Evolutionary conservation across 2,888 invertebrate genomes (phyloP).

Genomic region (Cosmia pyralina): DNA sequence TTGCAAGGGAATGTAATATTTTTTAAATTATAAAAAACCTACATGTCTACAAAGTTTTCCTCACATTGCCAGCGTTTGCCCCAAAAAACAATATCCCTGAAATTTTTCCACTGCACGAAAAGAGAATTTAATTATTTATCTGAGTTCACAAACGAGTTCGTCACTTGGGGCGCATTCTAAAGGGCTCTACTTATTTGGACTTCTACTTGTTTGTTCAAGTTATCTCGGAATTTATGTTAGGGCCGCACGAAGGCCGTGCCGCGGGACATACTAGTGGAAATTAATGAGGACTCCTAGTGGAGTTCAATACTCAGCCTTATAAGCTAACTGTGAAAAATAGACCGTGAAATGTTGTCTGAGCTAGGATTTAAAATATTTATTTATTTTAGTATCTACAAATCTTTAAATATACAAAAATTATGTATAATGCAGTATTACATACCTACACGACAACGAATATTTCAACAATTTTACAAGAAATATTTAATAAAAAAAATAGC

Average conservation of each 20-base stretch:
- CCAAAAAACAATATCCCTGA: constrained; percentile 44
- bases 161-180: constrained; percentile 83
- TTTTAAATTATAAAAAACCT: not conserved
- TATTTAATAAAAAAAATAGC: too few species aligned
- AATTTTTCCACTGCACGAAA: constrained; percentile 56
- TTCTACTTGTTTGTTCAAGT: constrained; percentile 85
- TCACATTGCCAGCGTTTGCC: not conserved
- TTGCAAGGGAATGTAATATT: not conserved
- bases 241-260: constrained; percentile 79
- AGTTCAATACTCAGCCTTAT: constrained; percentile 70
- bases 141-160: constrained; percentile 77
- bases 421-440: too few species aligned
- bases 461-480: too few species aligned
- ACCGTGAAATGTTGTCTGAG: constrained; percentile 14
- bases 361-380: not conserved
- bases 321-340: constrained; percentile 71
- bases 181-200: constrained; percentile 85
- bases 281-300: constrained; percentile 79
- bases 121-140: constrained; percentile 73
- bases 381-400: not conserved
- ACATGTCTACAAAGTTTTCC: not conserved
- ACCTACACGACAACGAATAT: too few species aligned
- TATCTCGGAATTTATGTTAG: constrained; percentile 86
- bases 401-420: too few species aligned
- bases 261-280: constrained; percentile 83